These are phyloP conservation scores for Nezara viridula DNA, from an alignment of 2,888 invertebrate species.

Conservation along the genomic window DNA sequence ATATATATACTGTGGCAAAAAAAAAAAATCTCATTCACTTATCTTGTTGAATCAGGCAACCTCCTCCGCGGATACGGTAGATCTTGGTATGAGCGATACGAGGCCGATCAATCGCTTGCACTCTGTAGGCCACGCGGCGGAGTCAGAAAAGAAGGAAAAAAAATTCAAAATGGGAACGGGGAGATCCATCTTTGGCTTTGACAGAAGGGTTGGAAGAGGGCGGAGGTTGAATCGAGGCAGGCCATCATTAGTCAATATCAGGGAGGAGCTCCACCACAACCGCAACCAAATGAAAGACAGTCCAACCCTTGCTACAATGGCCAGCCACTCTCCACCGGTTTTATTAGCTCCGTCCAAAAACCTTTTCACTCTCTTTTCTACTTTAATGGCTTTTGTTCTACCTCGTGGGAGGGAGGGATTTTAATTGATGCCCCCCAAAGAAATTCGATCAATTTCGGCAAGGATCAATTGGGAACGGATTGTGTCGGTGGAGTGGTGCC, in stretches of 20 bases:
- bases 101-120: neutral
- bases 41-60: neutral
- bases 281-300: constrained; percentile 48
- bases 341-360: constrained; percentile 39
- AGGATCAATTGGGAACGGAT: constrained; percentile 20
- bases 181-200: constrained; percentile 64
- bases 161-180: constrained; percentile 64
- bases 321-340: constrained; percentile 29
- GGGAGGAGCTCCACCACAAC: constrained; percentile 45
- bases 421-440: constrained; percentile 51
- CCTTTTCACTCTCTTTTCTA: constrained; percentile 51
- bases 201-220: constrained; percentile 58
- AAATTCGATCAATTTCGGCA: constrained; percentile 45
- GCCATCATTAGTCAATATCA: constrained; percentile 58
- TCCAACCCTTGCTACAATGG: constrained; percentile 58
- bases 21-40: neutral
- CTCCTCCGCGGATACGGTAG: neutral
- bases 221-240: constrained; percentile 50
- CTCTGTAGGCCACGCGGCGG: constrained; percentile 41
- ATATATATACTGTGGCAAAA: too few relatives aligned
- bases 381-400: constrained; percentile 55
- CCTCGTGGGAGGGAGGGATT: neutral
- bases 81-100: neutral
- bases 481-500: constrained; percentile 5
- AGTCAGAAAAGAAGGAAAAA: constrained; percentile 56